Conservation (phyloP, 2,888 invertebrate species). For the Thecophora atra region DNA sequence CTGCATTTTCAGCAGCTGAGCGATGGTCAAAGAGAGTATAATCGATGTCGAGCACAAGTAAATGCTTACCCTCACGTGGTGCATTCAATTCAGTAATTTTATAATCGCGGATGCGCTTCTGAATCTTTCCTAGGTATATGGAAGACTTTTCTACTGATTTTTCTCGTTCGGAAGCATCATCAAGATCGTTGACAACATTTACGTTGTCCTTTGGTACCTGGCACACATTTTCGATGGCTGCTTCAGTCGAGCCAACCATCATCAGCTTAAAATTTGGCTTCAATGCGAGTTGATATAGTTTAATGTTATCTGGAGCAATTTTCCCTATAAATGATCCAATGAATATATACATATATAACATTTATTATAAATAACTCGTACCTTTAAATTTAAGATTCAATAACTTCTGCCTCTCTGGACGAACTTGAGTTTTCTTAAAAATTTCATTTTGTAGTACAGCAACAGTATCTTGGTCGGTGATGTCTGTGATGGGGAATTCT, state of each 20-base stretch:
- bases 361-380: conserved; percentile 57
- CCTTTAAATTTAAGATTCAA: conserved; percentile 93
- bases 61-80: conserved; percentile 84
- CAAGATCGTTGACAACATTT: conserved; percentile 90
- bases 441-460: conserved; percentile 83
- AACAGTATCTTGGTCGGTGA: conserved; percentile 82
- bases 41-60: conserved; percentile 94
- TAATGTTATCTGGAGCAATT: conserved; percentile 81
- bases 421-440: conserved; percentile 86
- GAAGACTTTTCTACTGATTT: conserved; percentile 65
- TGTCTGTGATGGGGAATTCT: conserved; percentile 81
- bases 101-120: conserved; percentile 84
- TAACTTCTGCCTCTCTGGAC: conserved; percentile 92
- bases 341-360: neutral
- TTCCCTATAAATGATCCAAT: conserved; percentile 72
- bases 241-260: conserved; percentile 97
- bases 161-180: conserved; percentile 86
- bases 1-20: conserved; percentile 87
- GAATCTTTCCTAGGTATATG: conserved; percentile 81
- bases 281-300: conserved; percentile 78
- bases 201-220: conserved; percentile 79
- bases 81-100: conserved; percentile 83
- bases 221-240: conserved; percentile 86
- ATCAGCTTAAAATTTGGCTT: conserved; percentile 91
- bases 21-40: conserved; percentile 96